Evolutionary conservation across 2,888 invertebrate genomes (phyloP), one percentile per base, ranked within the genome.

Genomic region (Leptopilina drosophilae): DNA sequence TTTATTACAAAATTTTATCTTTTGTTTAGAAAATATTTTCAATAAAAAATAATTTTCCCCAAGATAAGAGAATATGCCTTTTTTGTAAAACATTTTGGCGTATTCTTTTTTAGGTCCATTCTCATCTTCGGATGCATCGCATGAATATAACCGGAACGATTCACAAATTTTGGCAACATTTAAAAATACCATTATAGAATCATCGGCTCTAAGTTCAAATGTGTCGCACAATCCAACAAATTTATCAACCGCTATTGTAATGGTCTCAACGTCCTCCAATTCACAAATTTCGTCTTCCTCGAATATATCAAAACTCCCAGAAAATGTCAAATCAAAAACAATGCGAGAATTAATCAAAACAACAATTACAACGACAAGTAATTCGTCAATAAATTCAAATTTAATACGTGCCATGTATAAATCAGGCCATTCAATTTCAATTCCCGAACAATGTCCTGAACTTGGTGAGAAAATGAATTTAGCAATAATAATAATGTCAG

Each of bases 401-500:
- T 86, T 87, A 11, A 88, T 90, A 0, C 86, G 90, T n/a, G 87
- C 88, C 77, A 89, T 90, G 81, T 91, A 91, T 66, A 85, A 86
- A 33, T 46, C 83, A 15, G 92, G 92, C 1, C 91, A 92, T 79
- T 84, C 87, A 4, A 86, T 89, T 9, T 80, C 87, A 0, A 85
- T 88, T 0, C 84, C 89, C 1, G 89, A 91, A 7, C 88, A 84
- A 49, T 88, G 90, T 80, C 92, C 91, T 8, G 86, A 90, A 7
- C 87, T 90, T 46, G 92, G 93, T 69, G 88, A 88, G 67, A 89
- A 89, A 15, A 90, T 90, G 85, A 86, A 88, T 53, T 85, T 94
- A 15, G 92, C 95, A 14, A 91, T 95, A 40, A 92, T 95, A 11
- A 91, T 96, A 26, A 93, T 96, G 80, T 95, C 96, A 0, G 95